These are phyloP conservation scores for Pachypanchax playfairii DNA, from an alignment of 2,113 vertebrate genomes.

Conservation along the genomic window DNA sequence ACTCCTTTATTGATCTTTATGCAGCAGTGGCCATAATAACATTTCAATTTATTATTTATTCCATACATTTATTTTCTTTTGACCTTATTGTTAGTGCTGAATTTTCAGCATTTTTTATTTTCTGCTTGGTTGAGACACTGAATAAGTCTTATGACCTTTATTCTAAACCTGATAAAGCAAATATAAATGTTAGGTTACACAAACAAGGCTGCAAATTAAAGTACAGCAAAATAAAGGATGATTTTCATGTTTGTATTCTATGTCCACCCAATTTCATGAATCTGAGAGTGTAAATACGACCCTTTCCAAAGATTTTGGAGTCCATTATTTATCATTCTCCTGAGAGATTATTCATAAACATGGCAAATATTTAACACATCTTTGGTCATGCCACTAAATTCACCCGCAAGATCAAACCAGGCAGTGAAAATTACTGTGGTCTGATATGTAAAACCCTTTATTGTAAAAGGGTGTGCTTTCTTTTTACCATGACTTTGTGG, in stretches of 20 bases:
- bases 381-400: too few relatives aligned
- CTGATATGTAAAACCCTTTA: too few relatives aligned
- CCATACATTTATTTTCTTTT: neutral
- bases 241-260: neutral
- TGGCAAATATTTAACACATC: too few relatives aligned
- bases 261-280: too few relatives aligned
- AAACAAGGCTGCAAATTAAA: neutral
- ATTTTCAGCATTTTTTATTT: neutral
- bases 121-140: neutral
- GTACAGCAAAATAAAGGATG: neutral
- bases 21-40: neutral
- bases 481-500: too few relatives aligned
- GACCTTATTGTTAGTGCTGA: neutral
- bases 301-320: too few relatives aligned
- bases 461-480: too few relatives aligned
- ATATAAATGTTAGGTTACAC: neutral
- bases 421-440: too few relatives aligned
- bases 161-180: neutral
- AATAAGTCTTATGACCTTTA: neutral
- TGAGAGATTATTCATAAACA: too few relatives aligned
- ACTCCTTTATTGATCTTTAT: constrained; percentile 24
- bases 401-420: too few relatives aligned
- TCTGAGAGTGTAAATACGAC: too few relatives aligned
- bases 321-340: too few relatives aligned
- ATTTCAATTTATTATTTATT: neutral